phyloP scores from a whole-genome alignment of 2,113 vertebrate species.

The Pristiophorus japonicus region DNA sequence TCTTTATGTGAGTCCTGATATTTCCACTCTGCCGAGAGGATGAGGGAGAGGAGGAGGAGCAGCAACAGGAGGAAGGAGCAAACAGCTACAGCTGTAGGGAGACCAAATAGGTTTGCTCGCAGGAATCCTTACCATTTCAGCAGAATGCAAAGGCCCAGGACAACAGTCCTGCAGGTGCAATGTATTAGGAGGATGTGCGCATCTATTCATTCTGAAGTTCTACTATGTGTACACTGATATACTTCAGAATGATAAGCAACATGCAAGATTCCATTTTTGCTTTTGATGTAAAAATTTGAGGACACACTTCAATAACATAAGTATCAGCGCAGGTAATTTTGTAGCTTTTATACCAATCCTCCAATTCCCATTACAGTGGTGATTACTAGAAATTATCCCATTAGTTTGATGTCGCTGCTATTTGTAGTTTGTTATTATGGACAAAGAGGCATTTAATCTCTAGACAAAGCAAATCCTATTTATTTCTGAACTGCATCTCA shows the following conservation, averaged over 20 bases:
- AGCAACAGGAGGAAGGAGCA: too few relatives aligned
- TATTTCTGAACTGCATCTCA: neutral
- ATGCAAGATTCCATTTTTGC: neutral
- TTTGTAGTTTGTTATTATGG: neutral
- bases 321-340: neutral
- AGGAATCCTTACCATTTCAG: neutral
- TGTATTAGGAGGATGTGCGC: neutral
- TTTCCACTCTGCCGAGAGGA: too few relatives aligned
- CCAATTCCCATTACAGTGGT: neutral
- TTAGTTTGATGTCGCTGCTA: neutral
- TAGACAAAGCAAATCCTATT: neutral
- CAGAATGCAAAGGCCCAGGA: neutral
- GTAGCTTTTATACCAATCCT: neutral
- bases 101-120: neutral
- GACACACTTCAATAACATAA: neutral
- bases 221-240: neutral
- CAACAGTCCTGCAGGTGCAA: neutral
- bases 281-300: neutral
- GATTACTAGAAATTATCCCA: neutral
- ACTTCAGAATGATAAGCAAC: neutral
- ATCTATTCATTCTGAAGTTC: neutral
- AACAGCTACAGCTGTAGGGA: too few relatives aligned
- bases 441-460: neutral
- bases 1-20: too few relatives aligned
- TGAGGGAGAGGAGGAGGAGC: too few relatives aligned